These are phyloP conservation scores for Colletes gigas DNA, from an alignment of 1,140 invertebrate species.

Conservation along the genomic window DNA sequence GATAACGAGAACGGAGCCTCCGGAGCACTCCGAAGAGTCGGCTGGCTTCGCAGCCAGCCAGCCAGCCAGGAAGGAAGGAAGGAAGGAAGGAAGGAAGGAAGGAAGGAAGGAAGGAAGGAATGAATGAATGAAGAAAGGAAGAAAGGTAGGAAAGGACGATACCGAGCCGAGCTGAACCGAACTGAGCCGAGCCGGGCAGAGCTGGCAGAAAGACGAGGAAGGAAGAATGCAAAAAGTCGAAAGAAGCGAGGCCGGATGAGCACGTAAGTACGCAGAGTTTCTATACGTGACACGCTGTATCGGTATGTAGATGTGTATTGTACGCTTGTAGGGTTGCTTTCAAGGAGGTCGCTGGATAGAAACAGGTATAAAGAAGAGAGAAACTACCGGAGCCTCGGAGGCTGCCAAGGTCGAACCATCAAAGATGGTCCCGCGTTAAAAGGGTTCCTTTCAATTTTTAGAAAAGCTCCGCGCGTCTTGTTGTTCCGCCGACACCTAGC, in stretches of 20 bases:
- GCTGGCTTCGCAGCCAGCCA: neutral
- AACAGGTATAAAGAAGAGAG: conserved; percentile 11
- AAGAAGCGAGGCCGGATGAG: neutral
- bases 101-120: conserved; percentile 4
- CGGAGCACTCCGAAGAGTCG: conserved; percentile 1
- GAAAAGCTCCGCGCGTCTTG: conserved; percentile 23
- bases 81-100: conserved; percentile 22
- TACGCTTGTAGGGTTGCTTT: conserved; percentile 23
- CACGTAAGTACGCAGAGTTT: neutral
- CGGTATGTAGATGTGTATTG: conserved; percentile 19
- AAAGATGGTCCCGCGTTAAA: conserved; percentile 37
- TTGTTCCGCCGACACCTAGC: conserved; percentile 33
- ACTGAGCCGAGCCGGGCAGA: neutral
- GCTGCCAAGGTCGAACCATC: conserved; percentile 35
- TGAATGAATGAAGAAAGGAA: too few relatives aligned
- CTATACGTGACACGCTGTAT: conserved; percentile 15
- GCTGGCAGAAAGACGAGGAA: conserved; percentile 13
- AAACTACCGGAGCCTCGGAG: neutral
- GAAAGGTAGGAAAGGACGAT: too few relatives aligned
- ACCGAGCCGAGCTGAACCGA: neutral
- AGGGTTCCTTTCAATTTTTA: conserved; percentile 40
- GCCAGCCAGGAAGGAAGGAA: neutral
- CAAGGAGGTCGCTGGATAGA: conserved; percentile 17
- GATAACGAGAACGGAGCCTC: conserved; percentile 47
- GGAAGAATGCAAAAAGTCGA: conserved; percentile 40